Percentiles rank a stretch among this genome's conserved stretches.
Evolutionary conservation across 2,888 invertebrate genomes (phyloP).

Genomic region (Ctenicera cuprea): DNA sequence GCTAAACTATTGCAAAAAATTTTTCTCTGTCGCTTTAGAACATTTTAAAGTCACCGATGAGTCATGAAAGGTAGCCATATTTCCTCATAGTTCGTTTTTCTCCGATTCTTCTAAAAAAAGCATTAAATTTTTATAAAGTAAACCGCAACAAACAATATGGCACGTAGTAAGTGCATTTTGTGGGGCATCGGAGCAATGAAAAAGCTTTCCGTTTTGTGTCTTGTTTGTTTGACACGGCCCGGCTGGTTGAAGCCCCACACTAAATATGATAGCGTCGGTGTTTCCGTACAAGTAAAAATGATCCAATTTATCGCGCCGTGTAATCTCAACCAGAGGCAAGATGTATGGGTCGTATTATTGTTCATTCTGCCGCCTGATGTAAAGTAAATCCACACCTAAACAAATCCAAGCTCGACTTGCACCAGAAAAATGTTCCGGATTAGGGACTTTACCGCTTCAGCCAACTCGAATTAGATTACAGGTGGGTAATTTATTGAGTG

Average conservation of each 20-base stretch:
- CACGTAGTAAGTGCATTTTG: no score
- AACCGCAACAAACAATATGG: no score
- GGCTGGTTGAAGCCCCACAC: conserved; percentile 12
- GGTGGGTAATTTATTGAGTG: conserved; percentile 44
- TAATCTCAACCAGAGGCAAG: conserved; percentile 43
- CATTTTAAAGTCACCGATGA: no score
- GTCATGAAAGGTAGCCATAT: no score
- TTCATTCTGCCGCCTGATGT: conserved; percentile 51
- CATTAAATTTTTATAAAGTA: no score
- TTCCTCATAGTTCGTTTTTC: background rate
- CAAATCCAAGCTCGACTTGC: conserved; percentile 45
- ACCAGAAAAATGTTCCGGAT: conserved; percentile 49
- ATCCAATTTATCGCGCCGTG: conserved; percentile 46
- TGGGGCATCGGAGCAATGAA: conserved; percentile 1
- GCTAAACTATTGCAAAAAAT: no score
- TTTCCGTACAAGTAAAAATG: conserved; percentile 48
- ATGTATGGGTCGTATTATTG: conserved; percentile 48
- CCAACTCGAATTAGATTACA: conserved; percentile 47
- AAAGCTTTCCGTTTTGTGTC: conserved; percentile 28
- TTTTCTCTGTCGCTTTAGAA: no score
- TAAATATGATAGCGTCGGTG: conserved; percentile 34
- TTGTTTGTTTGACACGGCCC: conserved; percentile 37
- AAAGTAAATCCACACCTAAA: conserved; percentile 54
- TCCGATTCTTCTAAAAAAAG: no score
- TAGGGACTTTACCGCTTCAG: conserved; percentile 41